A percentile compares a stretch with the other conserved stretches of the same genome.
Conservation (phyloP, 23 tunicate genomes). For the Styela plicata region DNA sequence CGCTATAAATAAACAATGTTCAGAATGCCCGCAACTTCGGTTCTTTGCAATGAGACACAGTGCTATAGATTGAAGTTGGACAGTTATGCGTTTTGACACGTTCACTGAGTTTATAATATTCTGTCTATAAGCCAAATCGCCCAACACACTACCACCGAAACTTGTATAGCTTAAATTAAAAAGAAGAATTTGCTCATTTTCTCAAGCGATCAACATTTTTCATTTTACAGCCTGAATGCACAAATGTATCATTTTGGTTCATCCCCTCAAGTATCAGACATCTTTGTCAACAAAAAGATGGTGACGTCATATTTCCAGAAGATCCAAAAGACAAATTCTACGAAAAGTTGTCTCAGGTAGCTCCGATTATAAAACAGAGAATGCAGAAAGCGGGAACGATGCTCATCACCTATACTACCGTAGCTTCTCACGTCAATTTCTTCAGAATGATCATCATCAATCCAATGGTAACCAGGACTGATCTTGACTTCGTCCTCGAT, state of each 20-base stretch:
- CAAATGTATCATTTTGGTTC: slow-evolving; percentile 86
- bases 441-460: slow-evolving; percentile 56
- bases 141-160: too few species aligned
- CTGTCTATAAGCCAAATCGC: too few species aligned
- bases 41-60: too few species aligned
- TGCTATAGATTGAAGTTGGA: too few species aligned
- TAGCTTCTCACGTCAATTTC: slow-evolving; percentile 44
- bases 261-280: slow-evolving; percentile 64
- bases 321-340: slow-evolving; percentile 31
- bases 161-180: too few species aligned
- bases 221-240: slow-evolving; percentile 47
- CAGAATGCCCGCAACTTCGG: too few species aligned
- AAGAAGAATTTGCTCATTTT: too few species aligned
- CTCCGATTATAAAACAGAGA: slow-evolving; percentile 57
- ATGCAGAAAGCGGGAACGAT: slow-evolving; percentile 62
- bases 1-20: too few species aligned
- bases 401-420: slow-evolving; percentile 49
- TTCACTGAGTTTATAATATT: too few species aligned
- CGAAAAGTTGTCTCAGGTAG: slow-evolving; percentile 39
- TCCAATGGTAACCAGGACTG: slow-evolving; percentile 32
- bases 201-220: too few species aligned
- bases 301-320: not conserved
- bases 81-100: too few species aligned
- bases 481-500: slow-evolving; percentile 63
- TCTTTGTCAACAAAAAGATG: not conserved